Evolutionary conservation across 2,888 invertebrate species (phyloP), one percentile per base, ranked within the genome.

Genomic region (Romanomermis culicivorax): DNA sequence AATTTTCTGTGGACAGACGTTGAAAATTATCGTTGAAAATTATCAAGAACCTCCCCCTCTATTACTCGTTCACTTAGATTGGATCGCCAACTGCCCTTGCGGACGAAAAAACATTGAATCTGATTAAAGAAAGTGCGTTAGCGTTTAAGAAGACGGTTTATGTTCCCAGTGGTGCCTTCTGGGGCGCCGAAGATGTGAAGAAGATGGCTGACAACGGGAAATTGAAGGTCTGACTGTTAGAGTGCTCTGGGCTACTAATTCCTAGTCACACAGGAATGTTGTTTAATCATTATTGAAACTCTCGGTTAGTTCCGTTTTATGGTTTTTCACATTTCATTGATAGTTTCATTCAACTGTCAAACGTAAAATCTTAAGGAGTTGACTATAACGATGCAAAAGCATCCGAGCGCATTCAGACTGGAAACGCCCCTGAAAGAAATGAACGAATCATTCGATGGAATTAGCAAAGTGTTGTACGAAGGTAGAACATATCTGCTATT

Each of bases 41-140:
- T n/a, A n/a, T n/a, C n/a, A n/a, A n/a, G n/a, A n/a, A n/a, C n/a
- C n/a, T n/a, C n/a, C n/a, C n/a, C n/a, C n/a, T n/a, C n/a, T n/a
- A n/a, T n/a, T n/a, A n/a, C n/a, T n/a, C n/a, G n/a, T 29, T 30
- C 25, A 20, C 60, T 36, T 57, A 72, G 72, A 69, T 76, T 50
- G 76, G 76, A 1, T 76, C 76, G 1, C 76, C 77, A 1, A 74
- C 76, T 17, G 74, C 74, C 25, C 62, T 77, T 45, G 74, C 76
- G 14, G 69, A 74, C 58, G 60, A 62, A 24, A 61, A 64, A 4
- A 58, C 71, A 23, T 69, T 74, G 56, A 59, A 60, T 26, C 58
- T 54, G 49, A 62, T 77, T 29, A 61, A 67, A 30, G 53, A 60
- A 2, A 67, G 69, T 17, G 67, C 71, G 2, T 54, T 23, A 2